Conservation (phyloP, 2,113 vertebrate genomes). For the Hypomesus transpacificus region DNA sequence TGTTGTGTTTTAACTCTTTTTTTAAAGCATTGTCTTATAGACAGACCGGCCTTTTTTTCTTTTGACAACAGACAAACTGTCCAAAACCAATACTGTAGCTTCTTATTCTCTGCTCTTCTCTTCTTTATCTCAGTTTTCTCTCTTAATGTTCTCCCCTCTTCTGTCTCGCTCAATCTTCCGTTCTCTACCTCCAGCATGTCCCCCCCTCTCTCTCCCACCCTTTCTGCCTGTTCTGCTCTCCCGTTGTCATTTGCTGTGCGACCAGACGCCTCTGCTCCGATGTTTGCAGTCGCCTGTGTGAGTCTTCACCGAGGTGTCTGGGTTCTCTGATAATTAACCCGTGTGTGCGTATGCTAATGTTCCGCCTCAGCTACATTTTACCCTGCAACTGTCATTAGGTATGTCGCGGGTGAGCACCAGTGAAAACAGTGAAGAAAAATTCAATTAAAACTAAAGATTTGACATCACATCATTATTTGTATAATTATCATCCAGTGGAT, state of each 20-base stretch:
- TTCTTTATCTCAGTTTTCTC: no score
- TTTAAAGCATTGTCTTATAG: no score
- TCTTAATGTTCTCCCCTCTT: no score
- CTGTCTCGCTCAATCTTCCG: no score
- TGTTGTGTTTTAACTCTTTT: no score
- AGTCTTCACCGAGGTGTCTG: constrained; percentile 7
- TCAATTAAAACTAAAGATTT: constrained; percentile 41
- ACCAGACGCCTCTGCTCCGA: constrained; percentile 32
- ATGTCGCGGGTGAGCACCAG: constrained; percentile 18
- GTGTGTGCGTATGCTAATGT: constrained; percentile 41
- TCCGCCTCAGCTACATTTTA: constrained; percentile 29
- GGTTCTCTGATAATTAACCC: constrained; percentile 49
- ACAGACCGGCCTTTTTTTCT: no score
- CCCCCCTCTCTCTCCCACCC: not conserved
- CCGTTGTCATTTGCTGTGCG: not conserved
- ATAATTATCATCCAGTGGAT: constrained; percentile 34
- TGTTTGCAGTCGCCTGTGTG: constrained; percentile 35
- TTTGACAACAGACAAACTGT: no score
- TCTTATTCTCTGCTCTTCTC: no score
- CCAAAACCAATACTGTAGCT: no score
- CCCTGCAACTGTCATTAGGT: constrained; percentile 47
- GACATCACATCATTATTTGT: constrained; percentile 48
- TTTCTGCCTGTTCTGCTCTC: no score
- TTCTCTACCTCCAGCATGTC: no score
- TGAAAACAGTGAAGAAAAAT: constrained; percentile 29